A percentile compares a stretch with the other conserved stretches of the same genome.
Conservation (phyloP, 2,113 vertebrate species). For the Pelmatolapia mariae region DNA sequence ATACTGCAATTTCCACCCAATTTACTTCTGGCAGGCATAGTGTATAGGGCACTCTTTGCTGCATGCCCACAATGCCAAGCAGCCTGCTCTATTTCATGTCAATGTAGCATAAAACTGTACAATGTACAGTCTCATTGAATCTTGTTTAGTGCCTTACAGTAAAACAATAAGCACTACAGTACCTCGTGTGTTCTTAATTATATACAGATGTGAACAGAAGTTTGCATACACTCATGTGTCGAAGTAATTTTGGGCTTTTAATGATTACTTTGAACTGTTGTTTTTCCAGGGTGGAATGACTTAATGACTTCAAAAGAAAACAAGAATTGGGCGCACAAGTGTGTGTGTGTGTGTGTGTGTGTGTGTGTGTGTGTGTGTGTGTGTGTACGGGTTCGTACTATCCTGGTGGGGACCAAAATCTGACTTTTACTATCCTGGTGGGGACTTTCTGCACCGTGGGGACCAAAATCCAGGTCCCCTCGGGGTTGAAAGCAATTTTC, state of each 20-base stretch:
- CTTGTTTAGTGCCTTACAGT: not conserved
- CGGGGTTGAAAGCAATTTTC: no score
- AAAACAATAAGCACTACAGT: not conserved
- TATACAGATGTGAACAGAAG: not conserved
- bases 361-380: no score
- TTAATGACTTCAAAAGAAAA: not conserved
- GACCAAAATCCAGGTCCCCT: no score
- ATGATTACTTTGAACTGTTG: not conserved
- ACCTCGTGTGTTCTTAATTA: not conserved
- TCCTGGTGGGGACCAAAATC: no score
- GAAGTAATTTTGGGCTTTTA: not conserved
- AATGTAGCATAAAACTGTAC: not conserved
- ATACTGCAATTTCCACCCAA: slow-evolving; percentile 54
- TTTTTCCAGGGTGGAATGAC: not conserved
- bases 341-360: not conserved
- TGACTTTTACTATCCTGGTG: no score
- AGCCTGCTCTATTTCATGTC: slow-evolving; percentile 5
- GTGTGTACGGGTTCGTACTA: no score
- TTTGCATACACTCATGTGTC: not conserved
- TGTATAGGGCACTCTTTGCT: not conserved
- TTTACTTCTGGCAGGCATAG: slow-evolving; percentile 43
- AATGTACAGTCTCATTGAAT: slow-evolving; percentile 15
- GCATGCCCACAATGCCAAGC: not conserved
- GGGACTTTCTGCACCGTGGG: no score
- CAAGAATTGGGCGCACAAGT: not conserved